A percentile compares a stretch with the other conserved stretches of the same genome.
Conservation (phyloP, 2,888 invertebrate species). For the Tiliacea aurago region DNA sequence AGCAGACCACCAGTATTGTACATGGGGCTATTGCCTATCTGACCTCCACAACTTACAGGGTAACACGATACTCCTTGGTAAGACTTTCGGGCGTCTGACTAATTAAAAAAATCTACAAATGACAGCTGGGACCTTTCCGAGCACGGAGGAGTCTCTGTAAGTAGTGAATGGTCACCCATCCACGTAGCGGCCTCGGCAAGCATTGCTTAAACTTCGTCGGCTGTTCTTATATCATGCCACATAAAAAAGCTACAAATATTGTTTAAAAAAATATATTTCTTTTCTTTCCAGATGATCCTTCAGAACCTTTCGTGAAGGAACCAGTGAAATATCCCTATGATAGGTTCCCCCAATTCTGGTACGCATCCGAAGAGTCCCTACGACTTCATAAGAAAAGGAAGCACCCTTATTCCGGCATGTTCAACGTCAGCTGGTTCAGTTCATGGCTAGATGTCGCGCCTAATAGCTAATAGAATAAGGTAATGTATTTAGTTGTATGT, state of each 20-base stretch:
- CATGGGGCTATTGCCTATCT: not conserved
- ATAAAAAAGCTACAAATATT: too few species aligned
- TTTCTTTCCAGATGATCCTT: conserved; percentile 75
- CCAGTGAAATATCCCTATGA: conserved; percentile 82
- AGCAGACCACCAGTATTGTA: not conserved
- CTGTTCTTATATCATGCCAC: too few species aligned
- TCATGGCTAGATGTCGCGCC: conserved; percentile 81
- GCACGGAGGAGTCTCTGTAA: too few species aligned
- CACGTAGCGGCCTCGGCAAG: too few species aligned
- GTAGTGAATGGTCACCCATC: too few species aligned
- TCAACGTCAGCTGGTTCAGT: conserved; percentile 81
- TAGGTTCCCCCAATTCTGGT: conserved; percentile 86
- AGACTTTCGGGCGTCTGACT: not conserved
- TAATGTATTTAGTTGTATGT: conserved; percentile 53
- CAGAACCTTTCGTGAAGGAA: conserved; percentile 81
- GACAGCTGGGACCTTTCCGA: too few species aligned
- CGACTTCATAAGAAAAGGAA: conserved; percentile 85
- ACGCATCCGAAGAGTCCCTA: conserved; percentile 85
- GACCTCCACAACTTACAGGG: not conserved
- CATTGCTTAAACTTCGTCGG: too few species aligned
- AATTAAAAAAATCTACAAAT: too few species aligned
- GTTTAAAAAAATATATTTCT: too few species aligned
- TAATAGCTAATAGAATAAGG: conserved; percentile 78
- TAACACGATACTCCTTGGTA: not conserved
- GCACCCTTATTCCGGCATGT: conserved; percentile 85